Conservation (phyloP, 2,797 vertebrate species). For the Malacoctenus gilli region DNA sequence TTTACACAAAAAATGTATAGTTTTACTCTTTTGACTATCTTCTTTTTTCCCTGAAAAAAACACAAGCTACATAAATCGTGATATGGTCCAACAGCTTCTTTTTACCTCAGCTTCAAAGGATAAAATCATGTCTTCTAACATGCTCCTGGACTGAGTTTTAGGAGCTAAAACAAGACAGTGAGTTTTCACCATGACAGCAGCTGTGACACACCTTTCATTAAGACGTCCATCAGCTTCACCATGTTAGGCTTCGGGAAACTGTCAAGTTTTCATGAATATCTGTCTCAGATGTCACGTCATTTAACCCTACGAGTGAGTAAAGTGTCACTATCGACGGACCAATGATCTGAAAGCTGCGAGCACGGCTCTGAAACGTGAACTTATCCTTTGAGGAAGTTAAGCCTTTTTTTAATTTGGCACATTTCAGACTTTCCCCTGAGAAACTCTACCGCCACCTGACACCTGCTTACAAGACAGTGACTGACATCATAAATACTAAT, state of each 20-base stretch:
- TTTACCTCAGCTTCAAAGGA: too few relatives aligned
- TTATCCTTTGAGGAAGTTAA: constrained; percentile 10
- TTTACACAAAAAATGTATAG: constrained; percentile 14
- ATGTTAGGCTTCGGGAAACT: too few relatives aligned
- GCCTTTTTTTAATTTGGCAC: constrained; percentile 47
- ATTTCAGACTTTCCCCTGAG: constrained; percentile 52
- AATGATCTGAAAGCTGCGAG: background rate
- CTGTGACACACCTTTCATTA: too few relatives aligned
- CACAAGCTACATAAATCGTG: constrained; percentile 51
- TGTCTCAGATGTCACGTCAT: too few relatives aligned
- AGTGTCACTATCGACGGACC: background rate
- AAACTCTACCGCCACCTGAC: constrained; percentile 10
- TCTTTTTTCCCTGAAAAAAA: constrained; percentile 26
- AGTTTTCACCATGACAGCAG: too few relatives aligned
- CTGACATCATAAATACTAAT: constrained; percentile 20
- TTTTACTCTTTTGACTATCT: constrained; percentile 9
- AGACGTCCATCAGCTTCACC: too few relatives aligned
- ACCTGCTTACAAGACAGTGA: constrained; percentile 11
- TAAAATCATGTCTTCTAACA: too few relatives aligned
- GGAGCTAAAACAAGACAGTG: too few relatives aligned
- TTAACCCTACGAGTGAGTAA: background rate
- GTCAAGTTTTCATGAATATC: too few relatives aligned
- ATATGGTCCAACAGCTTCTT: too few relatives aligned
- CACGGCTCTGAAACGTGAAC: constrained; percentile 6
- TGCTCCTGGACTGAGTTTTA: too few relatives aligned